A percentile compares a stretch with the other conserved stretches of the same genome.
Evolutionary conservation across 1,140 invertebrate genomes (phyloP).

Genomic region (Trichonephila inaurata): DNA sequence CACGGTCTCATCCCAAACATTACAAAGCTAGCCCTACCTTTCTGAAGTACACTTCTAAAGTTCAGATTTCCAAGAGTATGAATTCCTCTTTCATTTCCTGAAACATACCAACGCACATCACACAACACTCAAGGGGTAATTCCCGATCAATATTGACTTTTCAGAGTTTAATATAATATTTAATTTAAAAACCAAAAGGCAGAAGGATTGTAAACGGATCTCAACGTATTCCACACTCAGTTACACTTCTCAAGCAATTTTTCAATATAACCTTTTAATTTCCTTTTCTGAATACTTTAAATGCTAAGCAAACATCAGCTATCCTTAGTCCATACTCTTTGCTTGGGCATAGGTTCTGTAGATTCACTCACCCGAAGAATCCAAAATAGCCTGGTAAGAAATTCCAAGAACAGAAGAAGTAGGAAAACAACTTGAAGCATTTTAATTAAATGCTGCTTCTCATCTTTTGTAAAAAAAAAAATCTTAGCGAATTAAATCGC

Average conservation of each 20-base stretch:
- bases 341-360: background rate
- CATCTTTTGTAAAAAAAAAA: slow-evolving; percentile 33
- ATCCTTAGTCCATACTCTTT: background rate
- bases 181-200: slow-evolving; percentile 10
- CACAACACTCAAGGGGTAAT: background rate
- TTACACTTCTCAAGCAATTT: slow-evolving; percentile 2
- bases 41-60: background rate
- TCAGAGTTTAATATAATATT: slow-evolving; percentile 25
- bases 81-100: background rate
- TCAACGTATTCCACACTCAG: background rate
- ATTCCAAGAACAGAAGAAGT: slow-evolving; percentile 16
- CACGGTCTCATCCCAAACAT: too few species aligned
- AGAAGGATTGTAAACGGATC: background rate
- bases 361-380: background rate
- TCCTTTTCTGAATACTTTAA: slow-evolving; percentile 45
- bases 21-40: background rate
- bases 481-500: slow-evolving; percentile 40
- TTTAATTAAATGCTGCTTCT: slow-evolving; percentile 60
- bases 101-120: background rate
- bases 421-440: slow-evolving; percentile 51
- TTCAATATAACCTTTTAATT: slow-evolving; percentile 39
- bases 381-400: slow-evolving; percentile 20
- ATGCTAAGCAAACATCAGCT: slow-evolving; percentile 41
- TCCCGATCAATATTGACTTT: slow-evolving; percentile 5
- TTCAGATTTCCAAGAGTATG: background rate